Evolutionary conservation across 2,888 invertebrate genomes (phyloP), one percentile per base, ranked within the genome.

Genomic region (Nomada lathburiana): DNA sequence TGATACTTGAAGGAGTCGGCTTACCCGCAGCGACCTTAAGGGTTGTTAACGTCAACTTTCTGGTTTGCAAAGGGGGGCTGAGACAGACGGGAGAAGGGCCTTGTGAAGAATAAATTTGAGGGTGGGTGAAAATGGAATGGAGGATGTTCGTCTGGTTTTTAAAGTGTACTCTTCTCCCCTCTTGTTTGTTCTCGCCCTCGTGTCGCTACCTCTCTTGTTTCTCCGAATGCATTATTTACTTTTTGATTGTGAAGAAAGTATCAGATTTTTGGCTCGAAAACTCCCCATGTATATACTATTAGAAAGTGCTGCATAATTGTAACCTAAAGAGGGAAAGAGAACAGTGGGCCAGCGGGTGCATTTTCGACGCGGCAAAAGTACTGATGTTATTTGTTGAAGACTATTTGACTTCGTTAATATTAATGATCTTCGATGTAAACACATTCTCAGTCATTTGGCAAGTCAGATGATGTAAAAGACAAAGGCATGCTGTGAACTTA

Each of bases 1-100:
- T 76, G 62, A 70, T 67, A 68, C 75, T 83, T 67, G 80, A 77
- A 85, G 80, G 50, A 81, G 76, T 44, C 65, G 74, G 69, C 75
- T 80, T 83, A 83, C 73, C 75, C 80, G 60, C 72, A 65, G 71
- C 70, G 57, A 62, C 65, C 76, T 67, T 76, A 76, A 88, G 85
- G 60, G 82, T 69, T 86, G 85, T 88, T 88, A 87, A 84, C 76
- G 84, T 74, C 62, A 82, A 85, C 78, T 70, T 83, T 79, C 67
- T 36, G 63, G 63, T 60, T 80, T 70, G 75, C 65, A 74, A 74
- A 57, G 59, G 50, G 52, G 29, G n/a, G 16, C 73, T 50, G 68
- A 70, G 53, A 47, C 68, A 65, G 36, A 81, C 81, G 59, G 36
- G 57, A 62, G 75, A 69, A 76, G 82, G 82, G 76, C 65, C 65